These are phyloP conservation scores for Entosphenus tridentatus DNA, from an alignment of 2,113 vertebrate genomes.

Conservation along the genomic window DNA sequence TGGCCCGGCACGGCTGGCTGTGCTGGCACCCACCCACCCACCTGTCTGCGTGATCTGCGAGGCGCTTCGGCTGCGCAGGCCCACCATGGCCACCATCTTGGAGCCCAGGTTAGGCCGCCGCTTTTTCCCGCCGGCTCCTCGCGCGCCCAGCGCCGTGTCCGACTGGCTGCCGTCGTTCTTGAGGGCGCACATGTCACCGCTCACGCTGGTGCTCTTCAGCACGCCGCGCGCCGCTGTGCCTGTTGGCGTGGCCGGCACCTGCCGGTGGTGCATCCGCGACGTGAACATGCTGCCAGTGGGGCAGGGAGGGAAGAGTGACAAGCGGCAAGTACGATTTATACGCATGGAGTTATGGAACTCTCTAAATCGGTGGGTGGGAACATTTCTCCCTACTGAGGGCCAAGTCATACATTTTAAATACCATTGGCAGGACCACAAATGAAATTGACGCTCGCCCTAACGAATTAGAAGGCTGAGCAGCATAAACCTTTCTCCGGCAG, in stretches of 20 bases:
- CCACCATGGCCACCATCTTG: slow-evolving; percentile 79
- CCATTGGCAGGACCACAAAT: no score
- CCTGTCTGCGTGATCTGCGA: slow-evolving; percentile 84
- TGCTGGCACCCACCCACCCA: slow-evolving; percentile 12
- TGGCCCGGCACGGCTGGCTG: no score
- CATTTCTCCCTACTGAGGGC: no score
- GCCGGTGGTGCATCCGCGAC: background rate
- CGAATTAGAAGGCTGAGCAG: no score
- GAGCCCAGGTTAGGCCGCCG: slow-evolving; percentile 64
- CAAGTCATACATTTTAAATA: no score
- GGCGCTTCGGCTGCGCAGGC: slow-evolving; percentile 63
- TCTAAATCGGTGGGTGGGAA: no score
- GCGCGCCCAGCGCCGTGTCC: slow-evolving; percentile 70
- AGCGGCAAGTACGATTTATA: background rate
- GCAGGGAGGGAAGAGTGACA: background rate
- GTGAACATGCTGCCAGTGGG: background rate
- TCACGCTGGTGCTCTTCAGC: slow-evolving; percentile 84
- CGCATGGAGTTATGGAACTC: no score
- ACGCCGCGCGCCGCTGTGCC: slow-evolving; percentile 58
- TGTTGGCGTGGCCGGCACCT: background rate
- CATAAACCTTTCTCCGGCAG: no score
- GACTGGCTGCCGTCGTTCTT: slow-evolving; percentile 90
- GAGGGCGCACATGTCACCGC: slow-evolving; percentile 70
- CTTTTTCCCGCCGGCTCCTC: slow-evolving; percentile 66
- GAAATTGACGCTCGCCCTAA: no score